A percentile compares a stretch with the other conserved stretches of the same genome.
phyloP scores from a whole-genome alignment of 2,797 vertebrate species.

The Petrocephalus schoutedeni region DNA sequence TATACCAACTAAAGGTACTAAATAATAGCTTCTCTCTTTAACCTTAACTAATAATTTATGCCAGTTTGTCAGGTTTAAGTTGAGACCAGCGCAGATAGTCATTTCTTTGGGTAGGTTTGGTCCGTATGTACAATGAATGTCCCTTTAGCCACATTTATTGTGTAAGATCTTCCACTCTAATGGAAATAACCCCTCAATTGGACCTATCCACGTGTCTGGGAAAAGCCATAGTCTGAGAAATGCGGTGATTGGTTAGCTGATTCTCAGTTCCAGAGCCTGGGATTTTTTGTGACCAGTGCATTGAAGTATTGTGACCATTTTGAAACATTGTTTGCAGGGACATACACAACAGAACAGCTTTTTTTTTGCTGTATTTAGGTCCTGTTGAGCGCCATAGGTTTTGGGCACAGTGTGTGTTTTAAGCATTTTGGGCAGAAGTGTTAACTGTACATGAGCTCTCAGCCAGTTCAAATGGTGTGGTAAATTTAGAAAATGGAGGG shows the following conservation, averaged over 20 bases:
- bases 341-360: not conserved
- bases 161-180: not conserved
- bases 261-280: not conserved
- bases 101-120: not conserved
- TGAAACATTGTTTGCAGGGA: not conserved
- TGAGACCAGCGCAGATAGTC: not conserved
- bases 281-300: not conserved
- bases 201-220: not conserved
- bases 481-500: constrained; percentile 2
- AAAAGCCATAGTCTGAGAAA: not conserved
- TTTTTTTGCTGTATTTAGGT: not conserved
- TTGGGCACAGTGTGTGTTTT: not conserved
- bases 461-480: not conserved
- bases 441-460: not conserved
- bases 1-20: not conserved
- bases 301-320: not conserved
- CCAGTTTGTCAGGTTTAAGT: not conserved
- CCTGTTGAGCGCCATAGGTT: not conserved
- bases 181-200: not conserved
- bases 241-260: not conserved
- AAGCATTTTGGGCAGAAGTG: not conserved
- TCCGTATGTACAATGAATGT: not conserved
- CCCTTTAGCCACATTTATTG: not conserved
- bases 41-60: not conserved
- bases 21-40: not conserved